Conservation (phyloP, 2,113 vertebrate genomes). For the Misgurnus mizolepis region DNA sequence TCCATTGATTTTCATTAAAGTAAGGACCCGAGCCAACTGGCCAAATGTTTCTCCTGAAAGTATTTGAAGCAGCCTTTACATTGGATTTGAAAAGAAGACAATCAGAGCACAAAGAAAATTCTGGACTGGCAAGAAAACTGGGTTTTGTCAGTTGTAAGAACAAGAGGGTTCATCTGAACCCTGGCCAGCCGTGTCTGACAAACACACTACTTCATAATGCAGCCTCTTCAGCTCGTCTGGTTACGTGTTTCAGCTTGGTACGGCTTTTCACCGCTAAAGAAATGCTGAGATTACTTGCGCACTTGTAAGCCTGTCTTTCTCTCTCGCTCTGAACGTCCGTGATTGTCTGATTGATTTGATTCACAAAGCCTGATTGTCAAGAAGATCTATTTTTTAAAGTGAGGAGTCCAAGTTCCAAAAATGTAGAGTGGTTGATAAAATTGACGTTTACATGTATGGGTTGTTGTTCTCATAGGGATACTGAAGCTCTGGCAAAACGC, state of each 20-base stretch:
- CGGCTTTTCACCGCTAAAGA: slow-evolving; percentile 47
- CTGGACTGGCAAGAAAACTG: no score
- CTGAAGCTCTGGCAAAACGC: no score
- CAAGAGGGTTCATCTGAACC: slow-evolving; percentile 36
- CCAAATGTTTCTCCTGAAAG: no score
- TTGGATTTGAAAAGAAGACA: no score
- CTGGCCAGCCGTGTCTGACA: slow-evolving; percentile 49
- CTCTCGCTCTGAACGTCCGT: slow-evolving; percentile 24
- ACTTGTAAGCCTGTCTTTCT: slow-evolving; percentile 17
- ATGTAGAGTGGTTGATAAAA: neutral
- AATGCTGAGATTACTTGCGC: slow-evolving; percentile 34
- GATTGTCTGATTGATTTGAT: slow-evolving; percentile 42
- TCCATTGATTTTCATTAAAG: no score
- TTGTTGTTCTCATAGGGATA: no score
- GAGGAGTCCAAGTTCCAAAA: neutral
- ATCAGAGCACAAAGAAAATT: no score
- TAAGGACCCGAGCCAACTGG: no score
- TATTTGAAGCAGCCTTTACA: no score
- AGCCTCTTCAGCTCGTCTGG: slow-evolving; percentile 47
- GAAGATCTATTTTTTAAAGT: slow-evolving; percentile 20
- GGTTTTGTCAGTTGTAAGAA: slow-evolving; percentile 31
- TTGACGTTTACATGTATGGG: no score
- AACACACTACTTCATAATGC: slow-evolving; percentile 53
- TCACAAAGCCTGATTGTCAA: slow-evolving; percentile 32
- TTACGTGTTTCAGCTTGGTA: slow-evolving; percentile 52